Evolutionary conservation across 2,113 vertebrate species (phyloP).

Genomic region (Apeltes quadracus): DNA sequence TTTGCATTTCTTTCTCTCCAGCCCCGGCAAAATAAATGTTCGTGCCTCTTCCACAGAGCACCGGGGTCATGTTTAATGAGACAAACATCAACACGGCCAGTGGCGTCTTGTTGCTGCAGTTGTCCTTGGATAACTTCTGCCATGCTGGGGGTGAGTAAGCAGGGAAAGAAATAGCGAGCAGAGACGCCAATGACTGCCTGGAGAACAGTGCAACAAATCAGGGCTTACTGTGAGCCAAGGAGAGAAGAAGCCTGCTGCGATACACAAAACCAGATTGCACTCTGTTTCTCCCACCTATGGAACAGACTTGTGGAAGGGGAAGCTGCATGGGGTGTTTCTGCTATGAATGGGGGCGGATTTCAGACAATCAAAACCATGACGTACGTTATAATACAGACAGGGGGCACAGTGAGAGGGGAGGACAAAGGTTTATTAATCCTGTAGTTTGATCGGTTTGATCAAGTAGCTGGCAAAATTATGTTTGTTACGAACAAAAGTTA

Average conservation of each 20-base stretch:
- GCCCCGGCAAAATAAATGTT: slow-evolving; percentile 43
- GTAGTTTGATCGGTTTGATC: not conserved
- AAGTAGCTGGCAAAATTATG: not conserved
- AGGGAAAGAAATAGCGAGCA: slow-evolving; percentile 6
- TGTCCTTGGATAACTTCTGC: slow-evolving; percentile 61
- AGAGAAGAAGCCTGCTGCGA: slow-evolving; percentile 44
- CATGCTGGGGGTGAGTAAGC: slow-evolving; percentile 38
- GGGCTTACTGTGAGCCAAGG: slow-evolving; percentile 33
- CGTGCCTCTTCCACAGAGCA: slow-evolving; percentile 20
- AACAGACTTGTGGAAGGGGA: slow-evolving; percentile 18
- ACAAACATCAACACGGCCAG: slow-evolving; percentile 35
- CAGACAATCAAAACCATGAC: slow-evolving; percentile 16
- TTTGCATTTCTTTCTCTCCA: slow-evolving; percentile 42
- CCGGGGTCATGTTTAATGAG: slow-evolving; percentile 64
- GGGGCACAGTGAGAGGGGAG: not conserved
- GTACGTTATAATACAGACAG: not conserved
- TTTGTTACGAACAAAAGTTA: not conserved
- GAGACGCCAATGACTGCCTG: slow-evolving; percentile 30
- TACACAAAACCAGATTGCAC: slow-evolving; percentile 24
- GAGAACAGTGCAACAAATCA: slow-evolving; percentile 51
- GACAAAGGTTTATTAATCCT: not conserved
- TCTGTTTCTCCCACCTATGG: slow-evolving; percentile 35
- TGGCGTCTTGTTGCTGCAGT: slow-evolving; percentile 19
- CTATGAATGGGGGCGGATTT: not conserved
- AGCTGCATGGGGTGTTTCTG: slow-evolving; percentile 5